Base-by-base conservation (phyloP, 2,797 vertebrate genomes). In the Malacoraja senta region DNA sequence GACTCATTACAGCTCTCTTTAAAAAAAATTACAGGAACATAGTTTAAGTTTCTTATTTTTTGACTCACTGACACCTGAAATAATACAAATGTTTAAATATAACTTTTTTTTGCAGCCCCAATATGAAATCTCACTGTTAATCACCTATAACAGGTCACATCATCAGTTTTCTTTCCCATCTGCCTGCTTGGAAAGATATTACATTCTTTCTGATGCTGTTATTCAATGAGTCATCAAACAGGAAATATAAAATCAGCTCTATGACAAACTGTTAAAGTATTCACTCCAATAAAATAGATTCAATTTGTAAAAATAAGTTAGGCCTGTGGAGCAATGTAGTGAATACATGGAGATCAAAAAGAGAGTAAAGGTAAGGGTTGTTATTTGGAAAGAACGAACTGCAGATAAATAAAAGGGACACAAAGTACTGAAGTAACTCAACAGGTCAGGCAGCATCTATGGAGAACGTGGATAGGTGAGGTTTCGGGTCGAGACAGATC, bases 141-240 rank as follows among this genome's bases (percentile, higher is more conserved):
- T 13, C 24, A 32, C 38, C 21, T 76, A 76, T 58, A 44, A 72
- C 65, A 72, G 38, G 68, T 76, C 90, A 74, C 44, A 12, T 9
- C 12, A 26, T 53, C 90, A 74, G 38, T 92, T 76, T 71, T 38
- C 68, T 92, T 76, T 13, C 90, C 68, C 68, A 92, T 92, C 90
- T 92, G 68, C 71, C 35, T 44, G 13, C n/a, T 91, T 92, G 44
- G 26, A 92, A 72, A 91, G 71, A 74, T 74, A 91, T 91, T 74
- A 76, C 44, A 92, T 92, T 76, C 29, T 32, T 88, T 65, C 61
- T 88, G 63, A 76, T 29, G 26, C 72, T 76, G 12, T 92, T 29
- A 68, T 29, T 71, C 90, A 76, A 74, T 92, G 90, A 92, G 71
- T 92, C 90, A 92, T 58, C 6, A 10, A 76, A 71, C 90, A 74